phyloP scores from a whole-genome alignment of 2,888 invertebrate genomes.

The Xanthostigma xanthostigma region DNA sequence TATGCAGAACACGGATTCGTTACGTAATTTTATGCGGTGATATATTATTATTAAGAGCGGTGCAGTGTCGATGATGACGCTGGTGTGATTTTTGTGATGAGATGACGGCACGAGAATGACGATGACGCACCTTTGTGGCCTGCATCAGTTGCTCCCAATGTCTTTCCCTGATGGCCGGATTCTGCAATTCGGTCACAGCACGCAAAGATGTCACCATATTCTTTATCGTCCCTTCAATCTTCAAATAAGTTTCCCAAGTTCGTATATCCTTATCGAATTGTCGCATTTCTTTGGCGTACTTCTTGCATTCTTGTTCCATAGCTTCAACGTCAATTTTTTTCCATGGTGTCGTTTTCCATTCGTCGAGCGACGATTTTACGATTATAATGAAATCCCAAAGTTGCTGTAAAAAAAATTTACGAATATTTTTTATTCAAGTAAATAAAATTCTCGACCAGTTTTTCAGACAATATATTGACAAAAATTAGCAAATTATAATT shows the following conservation, averaged over 20 bases:
- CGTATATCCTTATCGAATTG: conserved; percentile 69
- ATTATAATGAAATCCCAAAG: conserved; percentile 84
- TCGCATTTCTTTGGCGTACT: conserved; percentile 72
- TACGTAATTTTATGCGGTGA: too few species aligned
- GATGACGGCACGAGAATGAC: neutral
- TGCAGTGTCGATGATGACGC: too few species aligned
- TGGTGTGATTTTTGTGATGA: too few species aligned
- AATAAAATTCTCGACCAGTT: too few species aligned
- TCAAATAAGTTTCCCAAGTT: conserved; percentile 61
- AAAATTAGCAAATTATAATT: too few species aligned
- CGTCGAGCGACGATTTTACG: conserved; percentile 66
- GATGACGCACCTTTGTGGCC: conserved; percentile 58
- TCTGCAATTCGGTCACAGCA: conserved; percentile 86
- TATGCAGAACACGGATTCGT: too few species aligned
- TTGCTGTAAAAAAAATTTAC: conserved; percentile 30
- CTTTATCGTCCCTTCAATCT: conserved; percentile 67
- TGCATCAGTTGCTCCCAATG: conserved; percentile 92
- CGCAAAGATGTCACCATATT: conserved; percentile 86
- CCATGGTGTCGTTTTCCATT: conserved; percentile 92
- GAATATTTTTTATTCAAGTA: too few species aligned
- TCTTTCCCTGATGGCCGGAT: conserved; percentile 82
- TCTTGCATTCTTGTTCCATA: conserved; percentile 91
- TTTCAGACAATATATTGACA: too few species aligned
- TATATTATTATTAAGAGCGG: too few species aligned
- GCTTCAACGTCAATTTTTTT: conserved; percentile 84